Evolutionary conservation across 2,888 invertebrate genomes (phyloP), one percentile per base, ranked within the genome.

Genomic region (Abrostola tripartita): DNA sequence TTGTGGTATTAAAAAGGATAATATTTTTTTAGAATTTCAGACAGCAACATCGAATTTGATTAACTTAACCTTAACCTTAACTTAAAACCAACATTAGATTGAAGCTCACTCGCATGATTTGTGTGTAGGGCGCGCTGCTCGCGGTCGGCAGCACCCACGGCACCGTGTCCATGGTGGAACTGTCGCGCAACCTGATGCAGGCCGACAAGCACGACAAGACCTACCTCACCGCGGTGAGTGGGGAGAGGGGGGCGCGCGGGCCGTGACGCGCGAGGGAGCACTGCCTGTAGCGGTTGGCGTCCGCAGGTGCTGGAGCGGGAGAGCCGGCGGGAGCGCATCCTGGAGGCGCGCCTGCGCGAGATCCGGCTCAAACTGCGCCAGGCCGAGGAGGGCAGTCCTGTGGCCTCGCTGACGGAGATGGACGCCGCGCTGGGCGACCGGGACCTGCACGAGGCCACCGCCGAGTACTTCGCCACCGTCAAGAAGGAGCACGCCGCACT

Each of bases 311-410:
- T 98, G 81, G 98, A 98, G 79, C 95, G 98, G 56, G 98, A 98
- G 92, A 96, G 96, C 62, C 96, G 97, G 62, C 95, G 98, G 59
- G 98, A 98, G 88, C 98, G 98, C 88, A 98, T 98, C 60, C 94
- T 98, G 74, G 98, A 98, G 88, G 97, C 98, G 5, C 96, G 98
- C 79, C 96, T 97, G 83, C 95, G 98, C 71, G 98, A 98, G 91
- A 95, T 97, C 69, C 95, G 96, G 54, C 89, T 97, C 12, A 96
- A 96, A 88, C 74, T 76, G 83, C 83, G 88, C 40, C 89, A 89
- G 79, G 88, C 87, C 54, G 89, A 88, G 76, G 88, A 88, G 71
- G 87, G 83, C 63, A 82, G 84, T 69, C 83, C 82, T 7, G 73
- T 61, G 40, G 76, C 74, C 56, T 83, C 83, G 35, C 56, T 69